These are phyloP conservation scores for Lycocerus yunnanus DNA, from an alignment of 2,888 invertebrate species.

Conservation along the genomic window DNA sequence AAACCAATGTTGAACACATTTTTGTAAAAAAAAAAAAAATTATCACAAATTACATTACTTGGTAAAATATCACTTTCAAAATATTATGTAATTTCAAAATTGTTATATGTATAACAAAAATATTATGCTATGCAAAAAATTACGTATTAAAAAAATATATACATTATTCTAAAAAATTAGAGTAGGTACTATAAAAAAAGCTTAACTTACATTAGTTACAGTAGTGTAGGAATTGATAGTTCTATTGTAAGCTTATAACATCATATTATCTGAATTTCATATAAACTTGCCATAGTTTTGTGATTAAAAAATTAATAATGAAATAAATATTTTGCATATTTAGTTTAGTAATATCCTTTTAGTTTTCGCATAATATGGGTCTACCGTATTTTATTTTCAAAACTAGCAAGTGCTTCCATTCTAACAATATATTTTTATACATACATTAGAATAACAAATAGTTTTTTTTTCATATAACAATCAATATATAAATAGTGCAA, in stretches of 20 bases:
- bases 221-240: neutral
- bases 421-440: neutral
- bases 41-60: constrained; percentile 6
- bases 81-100: neutral
- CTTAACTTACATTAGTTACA: neutral
- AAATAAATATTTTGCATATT: too few relatives aligned
- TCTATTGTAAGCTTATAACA: neutral
- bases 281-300: too few relatives aligned
- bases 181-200: neutral
- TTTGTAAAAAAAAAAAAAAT: constrained; percentile 5
- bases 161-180: neutral
- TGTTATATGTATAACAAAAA: neutral
- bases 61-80: neutral
- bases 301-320: too few relatives aligned
- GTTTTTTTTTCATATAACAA: neutral
- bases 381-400: too few relatives aligned
- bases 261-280: neutral
- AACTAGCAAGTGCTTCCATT: neutral
- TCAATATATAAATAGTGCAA: neutral
- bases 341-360: neutral
- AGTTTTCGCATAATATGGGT: too few relatives aligned
- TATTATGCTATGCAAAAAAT: neutral
- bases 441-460: neutral
- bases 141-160: neutral
- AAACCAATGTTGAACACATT: constrained; percentile 6